Base-by-base conservation (phyloP, 2,888 invertebrate genomes). In the Temnothorax rugatulus region DNA sequence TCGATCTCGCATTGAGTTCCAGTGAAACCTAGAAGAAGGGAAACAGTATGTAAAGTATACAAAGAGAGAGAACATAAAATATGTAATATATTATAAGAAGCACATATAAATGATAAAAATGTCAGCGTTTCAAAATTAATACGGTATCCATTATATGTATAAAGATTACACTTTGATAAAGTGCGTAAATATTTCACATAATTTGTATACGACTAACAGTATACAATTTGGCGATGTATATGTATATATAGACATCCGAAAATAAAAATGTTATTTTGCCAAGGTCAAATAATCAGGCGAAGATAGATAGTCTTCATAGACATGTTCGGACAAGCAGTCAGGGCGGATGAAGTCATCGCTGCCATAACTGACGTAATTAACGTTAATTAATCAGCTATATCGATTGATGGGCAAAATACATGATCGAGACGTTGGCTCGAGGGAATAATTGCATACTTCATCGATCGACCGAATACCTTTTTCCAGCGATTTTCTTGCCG, bases 1-100 rank as follows among this genome's bases (percentile, higher is more conserved):
- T 99, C 98, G 90, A 97, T 97, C 94, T 98, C 98, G 95, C 98
- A 98, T 92, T 98, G 98, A 0, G 97, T 98, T 3, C 98, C 98
- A 5, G 98, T 98, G 92, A 98, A 98, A 89, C 98, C 98, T 97
- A 95, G 0, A 86, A 86, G 18, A 57, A 47, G 44, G 59, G 25
- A 0, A 21, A 29, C 25, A 50, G 63, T 3, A 25, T 1, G 2
- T 21, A n/a, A 52, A 11, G 15, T 9, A 41, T 25, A 25, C 0
- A 13, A 41, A 54, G n/a, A 52, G 5, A 57, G 2, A 41, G 4
- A 29, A n/a, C 7, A 38, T 69, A 34, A 47, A 52, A 69, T 29
- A n/a, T n/a, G 2, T 8, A 29, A n/a, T n/a, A 7, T 7, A 34
- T 34, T 34, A 34, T 7, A 34, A 7, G 34, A 34, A 34, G 34